phyloP scores from a whole-genome alignment of 1,140 invertebrate genomes.

The Drosophila arizonae region DNA sequence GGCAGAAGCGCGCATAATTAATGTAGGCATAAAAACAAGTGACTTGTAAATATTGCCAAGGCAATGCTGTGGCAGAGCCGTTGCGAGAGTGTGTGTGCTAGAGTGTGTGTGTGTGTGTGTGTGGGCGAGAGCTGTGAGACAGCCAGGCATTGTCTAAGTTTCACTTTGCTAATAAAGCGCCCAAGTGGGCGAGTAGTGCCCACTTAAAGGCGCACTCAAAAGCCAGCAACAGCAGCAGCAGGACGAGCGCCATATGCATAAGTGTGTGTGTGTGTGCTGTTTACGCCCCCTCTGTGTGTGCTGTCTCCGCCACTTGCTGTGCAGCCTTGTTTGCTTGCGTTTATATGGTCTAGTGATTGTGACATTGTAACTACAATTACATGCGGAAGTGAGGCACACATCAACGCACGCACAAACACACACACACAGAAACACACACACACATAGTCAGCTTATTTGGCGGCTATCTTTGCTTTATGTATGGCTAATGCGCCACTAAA shows the following conservation, averaged over 20 bases:
- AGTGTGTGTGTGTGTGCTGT: constrained; percentile 10
- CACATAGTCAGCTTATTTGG: constrained; percentile 34
- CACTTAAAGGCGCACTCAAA: constrained; percentile 75
- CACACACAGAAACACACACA: constrained; percentile 30
- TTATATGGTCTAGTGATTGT: constrained; percentile 81
- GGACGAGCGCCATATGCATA: constrained; percentile 2
- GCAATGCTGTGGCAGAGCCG: constrained; percentile 51
- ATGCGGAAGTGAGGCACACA: constrained; percentile 79
- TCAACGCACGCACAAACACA: constrained; percentile 56
- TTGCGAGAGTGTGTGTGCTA: constrained; percentile 23
- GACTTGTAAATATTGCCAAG: constrained; percentile 80
- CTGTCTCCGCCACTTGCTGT: constrained; percentile 27
- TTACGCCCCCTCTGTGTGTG: constrained; percentile 3
- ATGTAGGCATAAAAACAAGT: constrained; percentile 81
- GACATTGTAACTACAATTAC: constrained; percentile 82
- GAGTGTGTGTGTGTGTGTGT: constrained; percentile 24
- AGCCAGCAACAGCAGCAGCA: constrained; percentile 19
- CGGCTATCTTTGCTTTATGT: constrained; percentile 79
- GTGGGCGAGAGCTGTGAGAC: constrained; percentile 39
- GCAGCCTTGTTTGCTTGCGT: constrained; percentile 52
- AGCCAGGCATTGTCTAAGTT: constrained; percentile 54
- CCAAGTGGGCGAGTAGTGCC: constrained; percentile 71
- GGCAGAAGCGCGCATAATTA: constrained; percentile 75
- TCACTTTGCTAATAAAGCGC: constrained; percentile 65
- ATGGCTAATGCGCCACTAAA: constrained; percentile 77